Evolutionary conservation across 1,140 invertebrate genomes (phyloP).

Genomic region (Drosophila guanche): DNA sequence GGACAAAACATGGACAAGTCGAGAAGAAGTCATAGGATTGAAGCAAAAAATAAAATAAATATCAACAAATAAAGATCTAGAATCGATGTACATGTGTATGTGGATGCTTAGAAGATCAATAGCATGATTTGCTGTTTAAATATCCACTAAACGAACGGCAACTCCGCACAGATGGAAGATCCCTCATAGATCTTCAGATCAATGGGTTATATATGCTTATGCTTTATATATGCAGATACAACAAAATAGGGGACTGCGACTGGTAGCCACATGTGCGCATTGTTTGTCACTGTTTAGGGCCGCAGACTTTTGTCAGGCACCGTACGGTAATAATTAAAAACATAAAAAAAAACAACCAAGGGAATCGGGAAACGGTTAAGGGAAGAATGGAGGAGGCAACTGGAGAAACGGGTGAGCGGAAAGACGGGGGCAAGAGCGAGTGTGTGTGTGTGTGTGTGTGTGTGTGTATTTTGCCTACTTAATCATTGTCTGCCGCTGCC

Average conservation of each 20-base stretch:
- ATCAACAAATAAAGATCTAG: constrained; percentile 18
- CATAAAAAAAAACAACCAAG: constrained; percentile 65
- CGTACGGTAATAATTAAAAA: constrained; percentile 80
- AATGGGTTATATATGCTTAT: too few species aligned
- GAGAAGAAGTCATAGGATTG: constrained; percentile 10
- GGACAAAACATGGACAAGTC: neutral
- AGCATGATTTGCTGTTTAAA: too few species aligned
- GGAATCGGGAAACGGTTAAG: constrained; percentile 29
- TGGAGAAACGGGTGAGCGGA: constrained; percentile 4
- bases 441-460: constrained; percentile 10
- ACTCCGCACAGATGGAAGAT: too few species aligned
- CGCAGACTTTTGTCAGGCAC: constrained; percentile 67
- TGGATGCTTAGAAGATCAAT: constrained; percentile 17
- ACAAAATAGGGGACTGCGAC: neutral
- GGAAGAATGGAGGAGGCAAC: constrained; percentile 3
- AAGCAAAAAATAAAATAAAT: constrained; percentile 11
- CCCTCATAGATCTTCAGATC: too few species aligned
- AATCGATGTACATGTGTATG: too few species aligned
- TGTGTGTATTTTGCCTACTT: constrained; percentile 75
- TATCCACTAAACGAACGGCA: too few species aligned
- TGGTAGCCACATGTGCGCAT: constrained; percentile 39
- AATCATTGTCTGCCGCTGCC: constrained; percentile 69
- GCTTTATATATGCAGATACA: too few species aligned
- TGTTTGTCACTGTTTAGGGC: constrained; percentile 39
- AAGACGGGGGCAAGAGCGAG: neutral